Base-by-base conservation (phyloP, 2,888 invertebrate species). In the Atethmia centrago region DNA sequence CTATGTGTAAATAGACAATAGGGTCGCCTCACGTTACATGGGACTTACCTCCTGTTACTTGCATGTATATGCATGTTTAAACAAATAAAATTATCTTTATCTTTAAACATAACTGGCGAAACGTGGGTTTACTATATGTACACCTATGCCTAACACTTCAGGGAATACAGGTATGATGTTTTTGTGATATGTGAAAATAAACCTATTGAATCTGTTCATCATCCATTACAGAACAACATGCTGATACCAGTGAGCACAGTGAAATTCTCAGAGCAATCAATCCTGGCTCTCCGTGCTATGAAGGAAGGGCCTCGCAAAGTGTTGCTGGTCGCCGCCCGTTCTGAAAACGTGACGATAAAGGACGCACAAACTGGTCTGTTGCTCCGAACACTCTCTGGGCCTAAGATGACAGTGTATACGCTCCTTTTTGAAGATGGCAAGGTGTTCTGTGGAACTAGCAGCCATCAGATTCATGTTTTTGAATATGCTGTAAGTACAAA, bases 401-500 rank as follows among this genome's bases (percentile, higher is more conserved):
- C 93, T 62, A 97, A 94, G 82, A 96, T 92, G 88, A 97, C 98
- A 0, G 97, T 98, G 0, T 98, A 98, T 88, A 97, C 97, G 12
- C 91, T 98, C 71, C 93, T 98, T n/a, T 96, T 97, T 83, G 97
- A 97, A 85, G 97, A 97, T 53, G 97, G 97, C 71, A 96, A 97
- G 78, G 96, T 98, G n/a, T 98, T 97, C 91, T 98, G 98, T 87
- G 98, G 98, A 10, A 98, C 98, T 1, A 98, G 97, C 88, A 97
- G 97, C 82, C 97, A 97, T 80, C 97, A 97, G 86, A 97, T 98
- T 90, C 97, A 97, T 77, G 97, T 97, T n/a, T 98, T 97, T 90
- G 97, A 98, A 92, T 98, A 98, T 93, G 95, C 97, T 85, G 98
- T 98, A 89, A 97, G 97, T 97, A 79, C 56, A 21, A 19, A 21